phyloP scores from a whole-genome alignment of 2,888 invertebrate species.

The Odontocerum albicorne region DNA sequence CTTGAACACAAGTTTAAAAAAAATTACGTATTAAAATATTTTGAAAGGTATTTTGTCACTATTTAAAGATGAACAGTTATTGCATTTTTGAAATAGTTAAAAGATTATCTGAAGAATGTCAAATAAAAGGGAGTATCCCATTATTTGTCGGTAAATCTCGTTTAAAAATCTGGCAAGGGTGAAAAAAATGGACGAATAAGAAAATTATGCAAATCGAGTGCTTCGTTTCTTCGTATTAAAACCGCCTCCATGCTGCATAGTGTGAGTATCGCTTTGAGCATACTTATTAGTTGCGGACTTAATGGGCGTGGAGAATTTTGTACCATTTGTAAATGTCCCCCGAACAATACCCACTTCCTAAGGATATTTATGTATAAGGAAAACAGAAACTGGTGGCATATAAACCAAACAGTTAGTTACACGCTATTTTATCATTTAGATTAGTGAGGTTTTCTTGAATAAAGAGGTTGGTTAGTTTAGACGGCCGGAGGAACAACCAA shows the following conservation, averaged over 20 bases:
- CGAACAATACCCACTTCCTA: slow-evolving; percentile 11
- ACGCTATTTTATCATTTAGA: slow-evolving; percentile 30
- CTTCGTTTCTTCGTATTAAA: slow-evolving; percentile 5
- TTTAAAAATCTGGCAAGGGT: too few relatives aligned
- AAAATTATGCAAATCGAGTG: slow-evolving; percentile 4
- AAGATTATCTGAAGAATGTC: too few relatives aligned
- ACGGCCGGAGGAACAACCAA: slow-evolving; percentile 1
- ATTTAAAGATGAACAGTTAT: too few relatives aligned
- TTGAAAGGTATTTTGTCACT: too few relatives aligned
- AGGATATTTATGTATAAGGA: neutral
- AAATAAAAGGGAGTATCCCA: too few relatives aligned
- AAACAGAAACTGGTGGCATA: slow-evolving; percentile 2
- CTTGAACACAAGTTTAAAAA: too few relatives aligned
- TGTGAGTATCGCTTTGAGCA: slow-evolving; percentile 7
- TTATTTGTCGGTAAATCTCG: too few relatives aligned
- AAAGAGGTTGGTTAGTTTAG: slow-evolving; percentile 3
- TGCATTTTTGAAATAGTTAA: too few relatives aligned
- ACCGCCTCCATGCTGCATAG: slow-evolving; percentile 1
- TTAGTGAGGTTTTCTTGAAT: slow-evolving; percentile 17
- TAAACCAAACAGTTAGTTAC: slow-evolving; percentile 23
- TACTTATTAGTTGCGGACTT: slow-evolving; percentile 15
- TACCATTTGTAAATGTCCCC: slow-evolving; percentile 21
- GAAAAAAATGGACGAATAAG: slow-evolving; percentile 7
- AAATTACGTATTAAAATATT: too few relatives aligned
- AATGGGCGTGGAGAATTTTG: slow-evolving; percentile 8